phyloP scores from a whole-genome alignment of 2,797 vertebrate species.

The Urocyon cinereoargenteus region DNA sequence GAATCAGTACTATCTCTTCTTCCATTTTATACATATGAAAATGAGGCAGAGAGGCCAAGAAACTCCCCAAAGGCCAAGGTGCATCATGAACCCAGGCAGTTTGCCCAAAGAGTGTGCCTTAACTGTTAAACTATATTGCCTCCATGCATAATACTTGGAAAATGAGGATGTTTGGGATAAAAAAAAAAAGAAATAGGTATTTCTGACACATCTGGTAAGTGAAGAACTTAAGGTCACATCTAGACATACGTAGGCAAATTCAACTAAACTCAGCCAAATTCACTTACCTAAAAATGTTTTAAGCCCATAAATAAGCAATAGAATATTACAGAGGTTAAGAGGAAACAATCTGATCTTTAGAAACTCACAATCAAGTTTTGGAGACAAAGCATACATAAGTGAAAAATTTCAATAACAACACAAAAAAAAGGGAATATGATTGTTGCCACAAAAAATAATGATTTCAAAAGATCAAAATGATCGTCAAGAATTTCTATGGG shows the following conservation, averaged over 20 bases:
- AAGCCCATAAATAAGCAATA: not conserved
- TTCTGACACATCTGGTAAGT: not conserved
- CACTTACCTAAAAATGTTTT: not conserved
- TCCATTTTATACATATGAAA: not conserved
- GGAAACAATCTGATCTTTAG: not conserved
- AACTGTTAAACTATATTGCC: not conserved
- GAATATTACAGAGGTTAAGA: not conserved
- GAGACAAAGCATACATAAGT: not conserved
- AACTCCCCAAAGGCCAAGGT: not conserved
- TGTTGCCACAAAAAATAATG: not conserved
- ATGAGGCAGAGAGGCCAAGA: not conserved
- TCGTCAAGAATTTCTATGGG: not conserved
- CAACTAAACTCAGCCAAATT: not conserved
- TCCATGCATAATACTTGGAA: not conserved
- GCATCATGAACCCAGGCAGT: not conserved
- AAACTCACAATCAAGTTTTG: not conserved
- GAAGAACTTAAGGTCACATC: not conserved
- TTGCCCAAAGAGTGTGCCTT: not conserved
- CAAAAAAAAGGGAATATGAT: not conserved
- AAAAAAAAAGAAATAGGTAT: not conserved
- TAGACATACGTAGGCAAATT: not conserved
- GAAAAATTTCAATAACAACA: not conserved
- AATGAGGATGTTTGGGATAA: not conserved
- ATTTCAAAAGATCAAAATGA: conserved; percentile 26
- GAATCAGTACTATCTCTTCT: not conserved